A percentile compares a stretch with the other conserved stretches of the same genome.
phyloP scores from a whole-genome alignment of 2,113 vertebrate genomes.

The Muntiacus muntjak region DNA sequence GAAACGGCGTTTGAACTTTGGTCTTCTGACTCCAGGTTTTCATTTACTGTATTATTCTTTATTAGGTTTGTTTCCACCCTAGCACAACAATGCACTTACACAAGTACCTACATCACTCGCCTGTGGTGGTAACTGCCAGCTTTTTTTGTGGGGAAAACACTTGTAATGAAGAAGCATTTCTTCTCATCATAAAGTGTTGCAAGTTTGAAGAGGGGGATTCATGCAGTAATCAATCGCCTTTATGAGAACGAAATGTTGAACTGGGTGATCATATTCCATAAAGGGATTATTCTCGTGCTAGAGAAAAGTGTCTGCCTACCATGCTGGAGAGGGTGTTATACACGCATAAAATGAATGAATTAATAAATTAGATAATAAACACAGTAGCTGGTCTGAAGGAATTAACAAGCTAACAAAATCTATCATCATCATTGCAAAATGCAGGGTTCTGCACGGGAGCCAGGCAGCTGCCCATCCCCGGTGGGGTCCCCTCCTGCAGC shows the following conservation, averaged over 20 bases:
- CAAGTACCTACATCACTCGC: rapidly evolving
- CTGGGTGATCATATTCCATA: rapidly evolving
- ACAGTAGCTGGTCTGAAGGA: neutral
- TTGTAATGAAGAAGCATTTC: neutral
- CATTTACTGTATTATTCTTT: neutral
- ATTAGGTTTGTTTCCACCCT: neutral
- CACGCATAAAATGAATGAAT: neutral
- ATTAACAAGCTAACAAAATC: neutral
- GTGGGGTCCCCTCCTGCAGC: neutral
- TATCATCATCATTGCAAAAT: neutral
- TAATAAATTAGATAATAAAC: neutral
- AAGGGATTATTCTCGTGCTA: neutral
- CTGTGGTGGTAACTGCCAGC: rapidly evolving
- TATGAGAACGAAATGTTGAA: neutral
- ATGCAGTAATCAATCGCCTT: no score
- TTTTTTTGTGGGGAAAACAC: neutral
- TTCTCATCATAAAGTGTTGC: rapidly evolving
- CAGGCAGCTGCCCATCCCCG: rapidly evolving
- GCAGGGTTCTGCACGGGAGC: neutral
- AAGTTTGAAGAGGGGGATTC: neutral
- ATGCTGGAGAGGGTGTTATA: neutral
- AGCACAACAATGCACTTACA: rapidly evolving
- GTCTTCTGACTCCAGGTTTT: neutral
- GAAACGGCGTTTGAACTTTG: neutral
- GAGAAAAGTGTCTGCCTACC: neutral